phyloP scores from a whole-genome alignment of 2,113 vertebrate species.

The Aptenodytes forsteri region DNA sequence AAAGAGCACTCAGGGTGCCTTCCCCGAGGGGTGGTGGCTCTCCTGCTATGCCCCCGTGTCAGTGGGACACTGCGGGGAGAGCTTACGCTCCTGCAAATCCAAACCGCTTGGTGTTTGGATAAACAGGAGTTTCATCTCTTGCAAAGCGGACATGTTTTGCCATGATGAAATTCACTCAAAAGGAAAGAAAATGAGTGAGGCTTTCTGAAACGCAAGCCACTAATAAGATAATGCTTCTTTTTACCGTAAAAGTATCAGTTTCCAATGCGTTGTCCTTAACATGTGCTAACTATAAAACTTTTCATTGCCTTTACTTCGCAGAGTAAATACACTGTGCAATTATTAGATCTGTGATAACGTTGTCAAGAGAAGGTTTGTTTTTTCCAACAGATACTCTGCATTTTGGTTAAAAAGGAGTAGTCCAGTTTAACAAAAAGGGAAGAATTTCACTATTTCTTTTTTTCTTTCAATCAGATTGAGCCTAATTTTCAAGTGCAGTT shows the following conservation, averaged over 20 bases:
- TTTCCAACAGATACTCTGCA: neutral
- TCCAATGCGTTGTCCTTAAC: neutral
- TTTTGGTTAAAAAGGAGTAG: neutral
- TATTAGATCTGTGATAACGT: neutral
- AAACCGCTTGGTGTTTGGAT: neutral
- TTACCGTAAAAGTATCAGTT: neutral
- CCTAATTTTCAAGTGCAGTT: neutral
- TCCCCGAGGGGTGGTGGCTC: neutral
- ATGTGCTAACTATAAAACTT: neutral
- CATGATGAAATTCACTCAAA: neutral
- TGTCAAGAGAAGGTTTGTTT: neutral
- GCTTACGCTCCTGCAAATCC: neutral
- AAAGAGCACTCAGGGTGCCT: neutral
- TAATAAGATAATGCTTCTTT: neutral
- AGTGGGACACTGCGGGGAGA: neutral
- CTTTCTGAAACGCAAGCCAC: neutral
- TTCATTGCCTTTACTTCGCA: neutral
- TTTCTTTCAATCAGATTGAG: neutral
- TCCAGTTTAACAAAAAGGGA: neutral
- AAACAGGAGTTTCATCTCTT: neutral
- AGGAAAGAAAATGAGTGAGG: neutral
- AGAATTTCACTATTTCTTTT: neutral
- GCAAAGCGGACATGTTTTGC: neutral
- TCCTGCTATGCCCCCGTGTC: accelerated
- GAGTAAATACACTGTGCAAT: neutral